Evolutionary conservation across 2,888 invertebrate species (phyloP).

Genomic region (Drosophila siamana): DNA sequence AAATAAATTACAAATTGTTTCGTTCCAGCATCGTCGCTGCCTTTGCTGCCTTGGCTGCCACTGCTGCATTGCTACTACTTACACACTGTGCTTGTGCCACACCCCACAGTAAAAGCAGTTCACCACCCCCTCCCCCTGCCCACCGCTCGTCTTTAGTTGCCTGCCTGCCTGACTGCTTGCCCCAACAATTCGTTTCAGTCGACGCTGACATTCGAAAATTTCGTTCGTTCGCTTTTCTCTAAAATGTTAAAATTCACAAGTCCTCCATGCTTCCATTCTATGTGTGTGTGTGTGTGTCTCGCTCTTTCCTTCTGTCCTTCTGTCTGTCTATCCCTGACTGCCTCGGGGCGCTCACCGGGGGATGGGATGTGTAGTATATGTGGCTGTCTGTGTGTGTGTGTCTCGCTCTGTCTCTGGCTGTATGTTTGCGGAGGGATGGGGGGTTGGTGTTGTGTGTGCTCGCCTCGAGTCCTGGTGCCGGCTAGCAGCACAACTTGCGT

Average conservation of each 20-base stretch:
- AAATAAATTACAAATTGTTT: constrained; percentile 84
- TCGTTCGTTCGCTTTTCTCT: constrained; percentile 78
- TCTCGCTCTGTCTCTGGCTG: too few relatives aligned
- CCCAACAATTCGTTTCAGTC: constrained; percentile 74
- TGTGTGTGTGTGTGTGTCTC: neutral
- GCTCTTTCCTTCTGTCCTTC: constrained; percentile 15
- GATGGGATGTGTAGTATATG: constrained; percentile 2
- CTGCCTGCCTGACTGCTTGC: neutral
- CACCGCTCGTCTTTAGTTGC: neutral
- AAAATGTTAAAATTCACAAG: constrained; percentile 82
- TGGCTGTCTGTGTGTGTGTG: neutral
- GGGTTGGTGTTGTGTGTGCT: neutral
- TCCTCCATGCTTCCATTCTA: constrained; percentile 43
- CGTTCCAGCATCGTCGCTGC: constrained; percentile 68
- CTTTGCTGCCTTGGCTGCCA: neutral
- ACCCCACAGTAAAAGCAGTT: constrained; percentile 7
- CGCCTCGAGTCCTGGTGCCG: constrained; percentile 28
- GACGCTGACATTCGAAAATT: constrained; percentile 72
- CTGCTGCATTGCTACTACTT: constrained; percentile 34
- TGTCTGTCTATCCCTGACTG: constrained; percentile 40
- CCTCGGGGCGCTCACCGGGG: constrained; percentile 25
- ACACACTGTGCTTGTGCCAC: constrained; percentile 45
- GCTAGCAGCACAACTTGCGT: constrained; percentile 59
- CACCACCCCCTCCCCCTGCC: neutral
- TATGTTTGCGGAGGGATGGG: neutral